Percentiles rank a stretch among this genome's conserved stretches.
These are phyloP conservation scores for Perccottus glenii DNA, from an alignment of 2,113 vertebrate genomes.

Conservation along the genomic window DNA sequence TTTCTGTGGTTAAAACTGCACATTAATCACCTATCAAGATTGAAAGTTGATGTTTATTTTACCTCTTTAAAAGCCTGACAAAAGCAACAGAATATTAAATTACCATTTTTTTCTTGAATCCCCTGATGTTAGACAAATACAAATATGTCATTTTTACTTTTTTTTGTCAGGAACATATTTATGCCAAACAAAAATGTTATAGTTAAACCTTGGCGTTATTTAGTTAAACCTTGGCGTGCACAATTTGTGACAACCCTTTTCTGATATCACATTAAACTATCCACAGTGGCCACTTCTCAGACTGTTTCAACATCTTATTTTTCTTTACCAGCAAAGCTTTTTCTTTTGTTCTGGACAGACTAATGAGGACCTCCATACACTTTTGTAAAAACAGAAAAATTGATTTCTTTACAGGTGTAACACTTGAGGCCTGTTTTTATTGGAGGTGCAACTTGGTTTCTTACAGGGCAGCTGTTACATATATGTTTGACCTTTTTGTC, in stretches of 20 bases:
- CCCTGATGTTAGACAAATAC: too few relatives aligned
- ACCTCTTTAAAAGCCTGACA: too few relatives aligned
- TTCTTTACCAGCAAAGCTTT: neutral
- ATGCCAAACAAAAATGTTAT: too few relatives aligned
- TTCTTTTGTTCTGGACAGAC: conserved; percentile 5
- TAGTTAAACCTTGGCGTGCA: too few relatives aligned
- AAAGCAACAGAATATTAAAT: too few relatives aligned
- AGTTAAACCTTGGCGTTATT: too few relatives aligned
- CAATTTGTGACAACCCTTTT: neutral
- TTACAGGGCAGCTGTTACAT: neutral
- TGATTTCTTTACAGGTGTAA: conserved; percentile 22
- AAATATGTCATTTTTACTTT: too few relatives aligned
- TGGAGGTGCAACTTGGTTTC: conserved; percentile 1
- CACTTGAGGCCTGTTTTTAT: neutral
- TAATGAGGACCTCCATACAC: conserved; percentile 12
- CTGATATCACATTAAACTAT: neutral
- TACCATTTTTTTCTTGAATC: too few relatives aligned
- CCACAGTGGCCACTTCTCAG: neutral
- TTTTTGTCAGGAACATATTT: too few relatives aligned
- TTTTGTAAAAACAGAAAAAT: conserved; percentile 28
- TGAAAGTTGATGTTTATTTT: neutral
- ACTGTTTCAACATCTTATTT: neutral
- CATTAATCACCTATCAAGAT: too few relatives aligned
- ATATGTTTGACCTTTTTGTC: conserved; percentile 46
- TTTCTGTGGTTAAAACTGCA: too few relatives aligned